Conservation (phyloP, 2,113 vertebrate genomes). For the Burhinus bistriatus region DNA sequence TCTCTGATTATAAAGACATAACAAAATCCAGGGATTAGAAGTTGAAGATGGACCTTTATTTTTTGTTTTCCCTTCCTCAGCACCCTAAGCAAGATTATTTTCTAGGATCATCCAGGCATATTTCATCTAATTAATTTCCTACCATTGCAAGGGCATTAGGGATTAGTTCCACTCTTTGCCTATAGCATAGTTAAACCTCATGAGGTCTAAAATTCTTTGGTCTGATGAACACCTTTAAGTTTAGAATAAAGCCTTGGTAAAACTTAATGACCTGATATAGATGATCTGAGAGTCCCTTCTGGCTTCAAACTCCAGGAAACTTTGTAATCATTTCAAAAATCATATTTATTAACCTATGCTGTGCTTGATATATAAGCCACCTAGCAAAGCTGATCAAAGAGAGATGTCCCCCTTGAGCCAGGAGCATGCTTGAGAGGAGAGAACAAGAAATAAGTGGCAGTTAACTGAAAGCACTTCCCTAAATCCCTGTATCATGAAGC, state of each 20-base stretch:
- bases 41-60: neutral
- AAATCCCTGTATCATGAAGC: neutral
- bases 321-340: constrained; percentile 41
- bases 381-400: constrained; percentile 37
- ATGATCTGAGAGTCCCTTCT: neutral
- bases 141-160: neutral
- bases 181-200: constrained; percentile 23
- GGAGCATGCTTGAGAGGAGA: neutral
- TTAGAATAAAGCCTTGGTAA: constrained; percentile 33
- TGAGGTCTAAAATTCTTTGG: constrained; percentile 29
- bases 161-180: constrained; percentile 44
- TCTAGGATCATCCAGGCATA: constrained; percentile 1
- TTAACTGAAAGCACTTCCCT: constrained; percentile 14
- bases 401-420: neutral
- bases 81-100: neutral
- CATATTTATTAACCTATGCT: constrained; percentile 38
- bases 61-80: constrained; percentile 22
- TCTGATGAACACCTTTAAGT: constrained; percentile 48
- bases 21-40: neutral
- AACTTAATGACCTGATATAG: constrained; percentile 24
- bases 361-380: constrained; percentile 20
- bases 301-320: constrained; percentile 18
- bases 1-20: neutral
- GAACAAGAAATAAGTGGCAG: constrained; percentile 28
- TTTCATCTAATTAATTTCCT: constrained; percentile 47